Percentiles rank a stretch among this genome's conserved stretches.
phyloP scores from a whole-genome alignment of 2,797 vertebrate genomes.

The Ctenopoma multispine region DNA sequence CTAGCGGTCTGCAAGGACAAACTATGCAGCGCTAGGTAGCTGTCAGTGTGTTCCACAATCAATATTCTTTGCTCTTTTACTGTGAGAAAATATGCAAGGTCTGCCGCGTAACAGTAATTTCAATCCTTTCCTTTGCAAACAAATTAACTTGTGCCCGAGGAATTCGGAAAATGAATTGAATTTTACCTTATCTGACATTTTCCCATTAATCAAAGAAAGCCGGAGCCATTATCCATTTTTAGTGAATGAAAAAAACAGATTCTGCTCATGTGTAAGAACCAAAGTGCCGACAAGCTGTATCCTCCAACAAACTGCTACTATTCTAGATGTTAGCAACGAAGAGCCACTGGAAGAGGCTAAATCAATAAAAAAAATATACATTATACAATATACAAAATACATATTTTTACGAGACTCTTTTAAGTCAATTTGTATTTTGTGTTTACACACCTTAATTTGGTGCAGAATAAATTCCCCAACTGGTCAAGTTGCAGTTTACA shows the following conservation, averaged over 20 bases:
- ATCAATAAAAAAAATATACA: neutral
- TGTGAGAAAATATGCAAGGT: constrained; percentile 34
- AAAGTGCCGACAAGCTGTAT: neutral
- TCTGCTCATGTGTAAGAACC: neutral
- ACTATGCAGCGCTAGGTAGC: constrained; percentile 36
- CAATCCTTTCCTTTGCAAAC: constrained; percentile 37
- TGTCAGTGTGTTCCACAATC: constrained; percentile 46
- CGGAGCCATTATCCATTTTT: constrained; percentile 20
- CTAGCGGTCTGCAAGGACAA: constrained; percentile 48
- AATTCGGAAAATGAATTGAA: constrained; percentile 46
- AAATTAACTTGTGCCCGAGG: constrained; percentile 12
- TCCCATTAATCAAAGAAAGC: constrained; percentile 42
- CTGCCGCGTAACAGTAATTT: constrained; percentile 32
- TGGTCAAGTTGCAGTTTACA: too few species aligned
- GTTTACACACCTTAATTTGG: too few species aligned
- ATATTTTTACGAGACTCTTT: neutral
- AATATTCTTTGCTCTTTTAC: constrained; percentile 38
- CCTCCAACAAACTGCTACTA: neutral
- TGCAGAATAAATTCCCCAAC: too few species aligned
- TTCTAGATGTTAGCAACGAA: neutral
- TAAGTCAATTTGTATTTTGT: neutral
- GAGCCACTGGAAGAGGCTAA: neutral
- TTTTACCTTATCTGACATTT: constrained; percentile 46
- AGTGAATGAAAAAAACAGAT: constrained; percentile 28
- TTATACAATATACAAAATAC: too few species aligned